Base-by-base conservation (phyloP, 2,888 invertebrate genomes). In the Campoplex capitator region DNA sequence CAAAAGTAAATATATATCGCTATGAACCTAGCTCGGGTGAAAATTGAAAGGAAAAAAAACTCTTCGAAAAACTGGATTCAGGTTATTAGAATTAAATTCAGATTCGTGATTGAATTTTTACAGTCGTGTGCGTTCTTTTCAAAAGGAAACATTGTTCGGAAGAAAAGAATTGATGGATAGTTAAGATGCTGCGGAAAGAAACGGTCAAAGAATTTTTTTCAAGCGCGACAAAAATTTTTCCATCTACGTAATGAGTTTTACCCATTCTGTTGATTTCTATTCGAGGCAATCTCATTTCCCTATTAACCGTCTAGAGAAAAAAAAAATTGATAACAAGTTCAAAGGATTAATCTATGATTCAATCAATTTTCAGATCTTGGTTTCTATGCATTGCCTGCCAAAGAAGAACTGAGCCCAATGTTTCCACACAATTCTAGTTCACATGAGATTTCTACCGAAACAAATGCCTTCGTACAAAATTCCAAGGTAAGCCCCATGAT, bases 361-460 rank as follows among this genome's bases (percentile, higher is more conserved):
- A 83, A 45, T 71, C 45, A 74, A 58, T 87, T 91, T 91, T 42
- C 90, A 95, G 95, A 95, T 94, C 94, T 95, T 94, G 95, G 95
- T 95, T 95, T 95, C 94, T 94, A 95, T 94, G 95, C 94, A 95
- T 95, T 95, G 95, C 95, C 95, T 95, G 95, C 95, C 95, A 95
- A 95, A 95, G 95, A 95, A 94, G 94, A 95, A 95, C 95, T 95
- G 95, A 95, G 94, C 95, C 95, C 95, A 95, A 95, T 95, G 95
- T 95, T 95, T 95, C 95, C 95, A 95, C 94, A 95, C 95, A 94
- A 95, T 94, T 95, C 95, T 95, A 95, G 95, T 95, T 95, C 95
- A 95, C 94, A 95, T 95, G 95, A 95, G 94, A 95, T 95, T 95
- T 95, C 94, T 95, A 95, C 95, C 93, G 94, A 94, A 95, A 94